Base-by-base conservation (phyloP, 2,113 vertebrate species). In the Delphinus delphis region DNA sequence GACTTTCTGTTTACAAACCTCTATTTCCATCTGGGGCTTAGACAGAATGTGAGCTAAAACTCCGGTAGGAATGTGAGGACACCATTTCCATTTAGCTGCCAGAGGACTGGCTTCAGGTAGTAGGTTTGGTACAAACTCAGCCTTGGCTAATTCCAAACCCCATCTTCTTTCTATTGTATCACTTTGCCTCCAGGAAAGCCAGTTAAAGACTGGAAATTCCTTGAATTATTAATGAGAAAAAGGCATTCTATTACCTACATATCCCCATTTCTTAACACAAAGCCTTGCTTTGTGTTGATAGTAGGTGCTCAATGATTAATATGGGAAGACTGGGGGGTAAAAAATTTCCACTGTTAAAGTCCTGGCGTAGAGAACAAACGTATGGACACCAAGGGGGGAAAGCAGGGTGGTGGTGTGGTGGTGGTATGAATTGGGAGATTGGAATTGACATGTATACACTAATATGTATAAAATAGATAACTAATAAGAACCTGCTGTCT, bases 201-300 rank as follows among this genome's bases (percentile, higher is more conserved):
- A 53, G n/a, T 94, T 82, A 77, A 68, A 96, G 73, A 81, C 60
- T 33, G 73, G 85, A 50, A 87, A 93, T 94, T 90, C 21, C 38
- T 88, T 96, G 44, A 90, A 93, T 87, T 88, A 70, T 82, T 96
- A 82, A 96, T 55, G 38, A 6, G 15, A 90, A 93, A 47, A 47
- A 38, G 55, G 55, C 33, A 58, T 55, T 60, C 58, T 47, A 33
- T 65, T 71, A 91, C 53, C 26, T 68, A 36, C 25, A 11, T 63
- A 53, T 62, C 25, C 15, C 20, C 31, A 67, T 84, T 84, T 84
- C 68, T 82, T 41, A 74, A 82, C 38, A 73, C 44, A 89, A 82
- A 89, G 86, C 8, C 15, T 50, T 81, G 41, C 67, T 68, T 60
- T 55, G 33, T 79, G 50, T 79, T 55, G 50, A 21, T 8, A 79